Evolutionary conservation across 35 echinoderm and acorn worm species (phyloP), one percentile per base, ranked within the genome.

Genomic region (Apostichopus parvimensis): DNA sequence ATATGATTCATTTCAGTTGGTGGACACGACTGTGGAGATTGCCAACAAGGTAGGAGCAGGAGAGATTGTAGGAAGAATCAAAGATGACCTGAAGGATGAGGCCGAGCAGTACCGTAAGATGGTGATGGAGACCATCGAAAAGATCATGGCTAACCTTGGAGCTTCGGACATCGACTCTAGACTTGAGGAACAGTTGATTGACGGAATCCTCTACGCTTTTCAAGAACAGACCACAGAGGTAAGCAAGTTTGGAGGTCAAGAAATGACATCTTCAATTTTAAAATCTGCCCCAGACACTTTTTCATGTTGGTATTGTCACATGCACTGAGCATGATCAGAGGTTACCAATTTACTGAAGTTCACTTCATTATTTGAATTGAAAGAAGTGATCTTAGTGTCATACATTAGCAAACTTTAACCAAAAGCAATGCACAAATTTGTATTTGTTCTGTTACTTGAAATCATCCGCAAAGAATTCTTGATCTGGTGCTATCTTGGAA

Each of bases 111-210:
- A 99, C 83, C 94, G 97, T 90, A 99, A 99, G 68, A 99, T 99
- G 97, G 97, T 99, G 73, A 99, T 99, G 97, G 97, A 99, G 82
- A 99, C 97, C 58, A 99, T 99, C 77, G 97, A 99, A 72, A 99
- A 99, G 88, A 94, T 99, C 60, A 99, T 99, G 97, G 97, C 87
- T 68, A 99, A 99, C 88, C 91, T 99, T 9, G 97, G 97, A 52
- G 95, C 97, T 13, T 87, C 97, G 1, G 97, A 99, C 95, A 99
- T 99, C 56, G 97, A 99, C 83, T 99, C 97, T 1, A 22, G 97
- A 26, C 95, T 99, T 5, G 97, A 99, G 78, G 97, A 99, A 92
- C 97, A 99, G 83, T 79, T 98, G 12, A 99, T 99, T 94, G 97
- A 99, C 56, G 97, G 97, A 18, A 99, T 99, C 93, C 79, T 99